Evolutionary conservation across 2,888 invertebrate genomes (phyloP).

Genomic region (Agonum fuliginosum): DNA sequence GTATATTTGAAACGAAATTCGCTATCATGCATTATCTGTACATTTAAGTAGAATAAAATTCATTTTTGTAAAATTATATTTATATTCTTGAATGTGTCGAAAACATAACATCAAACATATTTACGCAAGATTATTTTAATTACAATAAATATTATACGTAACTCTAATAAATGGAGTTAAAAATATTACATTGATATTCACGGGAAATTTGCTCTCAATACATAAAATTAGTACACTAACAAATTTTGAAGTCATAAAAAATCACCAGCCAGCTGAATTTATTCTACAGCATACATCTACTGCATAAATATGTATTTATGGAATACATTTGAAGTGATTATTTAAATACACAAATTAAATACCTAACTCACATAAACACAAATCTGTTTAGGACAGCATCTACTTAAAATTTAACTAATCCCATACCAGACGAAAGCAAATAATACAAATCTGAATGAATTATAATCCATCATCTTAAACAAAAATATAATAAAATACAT

Average conservation of each 20-base stretch:
- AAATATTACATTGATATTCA: conserved; percentile 22
- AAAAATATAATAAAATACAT: conserved; percentile 23
- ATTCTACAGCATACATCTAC: conserved; percentile 45
- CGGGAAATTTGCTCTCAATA: conserved; percentile 8
- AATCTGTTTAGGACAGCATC: conserved; percentile 37
- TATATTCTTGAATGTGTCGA: too few species aligned
- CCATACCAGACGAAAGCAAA: neutral
- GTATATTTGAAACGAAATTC: conserved; percentile 17
- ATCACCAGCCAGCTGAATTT: conserved; percentile 34
- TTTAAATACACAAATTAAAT: conserved; percentile 53
- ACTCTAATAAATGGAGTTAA: conserved; percentile 22
- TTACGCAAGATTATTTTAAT: conserved; percentile 31
- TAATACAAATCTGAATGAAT: neutral
- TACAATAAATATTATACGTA: conserved; percentile 31
- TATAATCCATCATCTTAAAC: neutral
- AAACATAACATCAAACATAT: neutral
- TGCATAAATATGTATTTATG: conserved; percentile 58
- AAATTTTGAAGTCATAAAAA: conserved; percentile 40
- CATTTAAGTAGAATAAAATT: too few species aligned
- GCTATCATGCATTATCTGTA: conserved; percentile 15
- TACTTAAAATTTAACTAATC: conserved; percentile 11
- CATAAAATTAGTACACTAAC: conserved; percentile 18
- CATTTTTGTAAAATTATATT: conserved; percentile 10
- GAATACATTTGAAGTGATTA: conserved; percentile 59
- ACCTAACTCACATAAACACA: conserved; percentile 50